Conservation (phyloP, 1,140 invertebrate genomes). For the Brachionus calyciflorus region DNA sequence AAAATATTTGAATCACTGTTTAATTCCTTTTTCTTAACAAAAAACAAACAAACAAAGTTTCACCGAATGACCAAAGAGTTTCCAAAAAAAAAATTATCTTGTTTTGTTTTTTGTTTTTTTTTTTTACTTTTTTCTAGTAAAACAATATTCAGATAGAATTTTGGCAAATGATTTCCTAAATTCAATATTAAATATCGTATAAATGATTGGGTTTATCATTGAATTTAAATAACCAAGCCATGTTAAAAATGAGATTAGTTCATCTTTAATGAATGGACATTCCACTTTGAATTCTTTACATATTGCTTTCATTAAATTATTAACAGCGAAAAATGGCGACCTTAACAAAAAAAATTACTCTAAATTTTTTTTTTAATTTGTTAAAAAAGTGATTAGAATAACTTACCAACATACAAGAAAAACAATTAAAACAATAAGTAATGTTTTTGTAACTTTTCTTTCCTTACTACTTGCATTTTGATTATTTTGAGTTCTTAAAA, state of each 20-base stretch:
- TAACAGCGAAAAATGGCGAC: slow-evolving; percentile 70
- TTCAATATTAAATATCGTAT: slow-evolving; percentile 98
- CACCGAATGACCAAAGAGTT: neutral
- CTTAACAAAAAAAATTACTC: neutral
- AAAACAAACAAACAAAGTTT: no score
- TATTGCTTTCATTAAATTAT: slow-evolving; percentile 93
- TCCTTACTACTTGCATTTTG: slow-evolving; percentile 76
- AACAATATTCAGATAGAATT: slow-evolving; percentile 65
- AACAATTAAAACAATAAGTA: slow-evolving; percentile 77
- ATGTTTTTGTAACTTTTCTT: slow-evolving; percentile 96
- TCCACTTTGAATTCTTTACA: slow-evolving; percentile 65
- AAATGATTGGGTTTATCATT: slow-evolving; percentile 93
- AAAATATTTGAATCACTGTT: no score
- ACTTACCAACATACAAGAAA: slow-evolving; percentile 43
- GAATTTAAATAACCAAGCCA: slow-evolving; percentile 99
- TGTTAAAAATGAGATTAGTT: slow-evolving; percentile 74
- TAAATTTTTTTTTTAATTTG: neutral
- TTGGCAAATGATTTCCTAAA: slow-evolving; percentile 98
- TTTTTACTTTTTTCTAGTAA: no score
- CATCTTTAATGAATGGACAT: slow-evolving; percentile 52
- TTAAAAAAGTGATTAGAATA: neutral
- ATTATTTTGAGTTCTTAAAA: slow-evolving; percentile 71
- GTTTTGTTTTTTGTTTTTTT: neutral
- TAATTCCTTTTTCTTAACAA: neutral
- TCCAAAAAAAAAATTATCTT: neutral